These are phyloP conservation scores for Phalera bucephala DNA, from an alignment of 2,888 invertebrate genomes.

Conservation along the genomic window DNA sequence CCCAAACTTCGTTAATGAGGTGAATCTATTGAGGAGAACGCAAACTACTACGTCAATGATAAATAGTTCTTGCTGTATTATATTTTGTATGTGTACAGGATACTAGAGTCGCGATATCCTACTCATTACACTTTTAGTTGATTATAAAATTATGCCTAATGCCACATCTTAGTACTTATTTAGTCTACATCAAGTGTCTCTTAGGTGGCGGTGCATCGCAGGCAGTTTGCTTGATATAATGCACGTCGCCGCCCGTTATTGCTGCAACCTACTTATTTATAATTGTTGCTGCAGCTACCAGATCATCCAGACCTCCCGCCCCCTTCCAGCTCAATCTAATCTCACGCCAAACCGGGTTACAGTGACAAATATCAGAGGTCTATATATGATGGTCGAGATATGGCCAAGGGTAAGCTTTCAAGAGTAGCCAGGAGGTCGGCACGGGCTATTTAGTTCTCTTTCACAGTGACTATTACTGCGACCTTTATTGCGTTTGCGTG, in stretches of 20 bases:
- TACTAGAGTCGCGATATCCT: too few relatives aligned
- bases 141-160: neutral
- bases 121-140: too few relatives aligned
- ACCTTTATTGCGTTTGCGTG: constrained; percentile 69
- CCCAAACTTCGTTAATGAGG: too few relatives aligned
- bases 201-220: constrained; percentile 75
- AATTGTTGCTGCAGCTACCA: constrained; percentile 68
- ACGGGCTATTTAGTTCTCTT: constrained; percentile 78
- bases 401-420: constrained; percentile 45
- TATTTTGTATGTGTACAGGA: too few relatives aligned
- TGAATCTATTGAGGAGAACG: too few relatives aligned
- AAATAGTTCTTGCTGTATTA: too few relatives aligned
- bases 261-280: constrained; percentile 80
- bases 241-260: constrained; percentile 76
- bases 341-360: constrained; percentile 9
- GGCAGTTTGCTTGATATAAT: constrained; percentile 80
- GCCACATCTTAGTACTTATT: constrained; percentile 16
- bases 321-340: constrained; percentile 21
- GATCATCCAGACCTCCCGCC: constrained; percentile 39
- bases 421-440: constrained; percentile 69
- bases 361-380: constrained; percentile 29
- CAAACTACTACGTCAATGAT: too few relatives aligned
- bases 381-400: constrained; percentile 30
- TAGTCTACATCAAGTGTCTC: constrained; percentile 57
- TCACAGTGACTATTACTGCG: constrained; percentile 65